phyloP scores from a whole-genome alignment of 23 tunicate species.

The Ciona savignyi region DNA sequence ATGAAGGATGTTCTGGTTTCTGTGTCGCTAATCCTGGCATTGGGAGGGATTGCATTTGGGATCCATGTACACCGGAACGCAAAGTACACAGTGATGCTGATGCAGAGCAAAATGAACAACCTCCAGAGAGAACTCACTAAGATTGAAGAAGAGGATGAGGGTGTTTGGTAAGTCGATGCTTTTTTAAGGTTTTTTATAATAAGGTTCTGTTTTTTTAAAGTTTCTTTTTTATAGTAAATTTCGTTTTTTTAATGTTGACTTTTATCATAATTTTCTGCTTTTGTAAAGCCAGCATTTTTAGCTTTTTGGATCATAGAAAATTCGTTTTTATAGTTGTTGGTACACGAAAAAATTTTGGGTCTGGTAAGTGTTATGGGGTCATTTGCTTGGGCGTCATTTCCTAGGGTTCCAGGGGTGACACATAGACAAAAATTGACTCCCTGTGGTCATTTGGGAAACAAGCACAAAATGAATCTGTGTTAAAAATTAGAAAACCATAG shows the following conservation, averaged over 20 bases:
- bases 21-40: conserved; percentile 52
- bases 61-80: conserved; percentile 71
- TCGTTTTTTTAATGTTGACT: not conserved
- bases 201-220: not conserved
- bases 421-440: too few relatives aligned
- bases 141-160: conserved; percentile 58
- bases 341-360: too few relatives aligned
- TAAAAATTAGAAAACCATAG: too few relatives aligned
- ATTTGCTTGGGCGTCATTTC: too few relatives aligned
- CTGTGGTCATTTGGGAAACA: too few relatives aligned
- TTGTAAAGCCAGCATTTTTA: too few relatives aligned
- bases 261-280: not conserved
- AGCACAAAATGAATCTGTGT: too few relatives aligned
- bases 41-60: conserved; percentile 56
- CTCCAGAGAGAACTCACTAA: conserved; percentile 41
- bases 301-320: too few relatives aligned
- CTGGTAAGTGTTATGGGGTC: too few relatives aligned
- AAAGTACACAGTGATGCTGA: conserved; percentile 20
- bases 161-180: not conserved
- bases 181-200: not conserved
- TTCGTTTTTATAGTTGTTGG: too few relatives aligned
- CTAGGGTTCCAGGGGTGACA: too few relatives aligned
- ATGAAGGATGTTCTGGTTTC: conserved; percentile 70
- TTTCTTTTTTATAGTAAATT: not conserved
- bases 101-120: conserved; percentile 58